Evolutionary conservation across 2,113 vertebrate species (phyloP).

Genomic region (Rhea americana): DNA sequence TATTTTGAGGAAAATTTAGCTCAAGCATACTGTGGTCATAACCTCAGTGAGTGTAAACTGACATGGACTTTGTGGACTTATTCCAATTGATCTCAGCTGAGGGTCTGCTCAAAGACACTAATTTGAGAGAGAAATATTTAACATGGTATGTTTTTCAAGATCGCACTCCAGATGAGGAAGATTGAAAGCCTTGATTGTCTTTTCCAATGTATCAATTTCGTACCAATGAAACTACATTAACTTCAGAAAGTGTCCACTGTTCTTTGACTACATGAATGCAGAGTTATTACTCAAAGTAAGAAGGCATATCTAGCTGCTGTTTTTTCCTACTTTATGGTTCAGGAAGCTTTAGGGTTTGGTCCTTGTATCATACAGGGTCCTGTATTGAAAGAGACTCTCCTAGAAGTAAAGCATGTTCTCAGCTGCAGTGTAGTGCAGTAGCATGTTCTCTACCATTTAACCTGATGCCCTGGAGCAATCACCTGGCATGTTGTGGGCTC

Average conservation of each 20-base stretch:
- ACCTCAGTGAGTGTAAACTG: background rate
- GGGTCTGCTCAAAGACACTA: background rate
- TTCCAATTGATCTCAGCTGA: background rate
- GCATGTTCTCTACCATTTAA: background rate
- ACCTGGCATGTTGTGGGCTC: fast-evolving
- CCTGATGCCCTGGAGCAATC: background rate
- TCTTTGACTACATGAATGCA: background rate
- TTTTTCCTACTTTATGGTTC: background rate
- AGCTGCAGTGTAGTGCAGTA: fast-evolving
- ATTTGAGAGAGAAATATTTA: background rate
- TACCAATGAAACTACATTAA: too few species aligned
- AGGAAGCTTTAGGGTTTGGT: background rate
- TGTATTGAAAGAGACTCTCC: background rate
- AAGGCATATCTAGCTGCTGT: too few species aligned
- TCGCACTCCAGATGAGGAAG: background rate
- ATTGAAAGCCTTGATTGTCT: background rate
- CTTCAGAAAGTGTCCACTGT: background rate
- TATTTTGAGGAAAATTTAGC: background rate
- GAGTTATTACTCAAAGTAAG: background rate
- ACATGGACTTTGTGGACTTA: background rate
- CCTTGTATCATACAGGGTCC: background rate
- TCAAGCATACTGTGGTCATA: background rate
- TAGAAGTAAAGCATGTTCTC: background rate
- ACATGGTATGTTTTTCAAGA: background rate
- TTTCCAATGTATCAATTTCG: background rate